Evolutionary conservation across 2,888 invertebrate species (phyloP).

Genomic region (Hirtodrosophila alboralis): DNA sequence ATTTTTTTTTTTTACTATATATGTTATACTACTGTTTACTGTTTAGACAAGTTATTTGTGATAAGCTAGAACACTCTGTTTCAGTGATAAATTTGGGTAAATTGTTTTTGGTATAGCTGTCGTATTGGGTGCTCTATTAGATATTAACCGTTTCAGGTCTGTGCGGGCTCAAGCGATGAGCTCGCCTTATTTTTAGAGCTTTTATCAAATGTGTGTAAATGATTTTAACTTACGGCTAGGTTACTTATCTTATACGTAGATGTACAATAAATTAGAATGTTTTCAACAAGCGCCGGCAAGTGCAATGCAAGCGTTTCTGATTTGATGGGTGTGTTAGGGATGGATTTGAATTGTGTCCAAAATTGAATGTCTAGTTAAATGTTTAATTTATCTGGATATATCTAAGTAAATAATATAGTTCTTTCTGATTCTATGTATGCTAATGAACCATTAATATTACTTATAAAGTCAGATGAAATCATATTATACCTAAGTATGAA

Average conservation of each 20-base stretch:
- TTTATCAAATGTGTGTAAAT: conserved; percentile 14
- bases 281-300: conserved; percentile 15
- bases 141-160: conserved; percentile 13
- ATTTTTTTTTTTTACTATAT: conserved; percentile 14
- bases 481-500: conserved; percentile 7
- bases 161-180: conserved; percentile 7
- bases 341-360: not conserved
- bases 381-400: conserved; percentile 1
- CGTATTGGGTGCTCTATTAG: conserved; percentile 35
- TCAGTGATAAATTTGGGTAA: conserved; percentile 52
- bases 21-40: conserved; percentile 1
- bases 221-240: not conserved
- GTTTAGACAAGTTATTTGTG: conserved; percentile 44
- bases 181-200: conserved; percentile 23
- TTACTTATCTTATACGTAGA: conserved; percentile 13
- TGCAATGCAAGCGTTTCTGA: conserved; percentile 25
- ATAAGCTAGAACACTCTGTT: conserved; percentile 56
- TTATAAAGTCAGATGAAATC: conserved; percentile 9
- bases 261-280: conserved; percentile 13
- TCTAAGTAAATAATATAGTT: conserved; percentile 4
- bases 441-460: too few relatives aligned
- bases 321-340: not conserved
- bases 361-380: conserved; percentile 18
- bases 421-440: not conserved
- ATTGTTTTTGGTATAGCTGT: conserved; percentile 13